Percentiles rank a stretch among this genome's conserved stretches.
phyloP scores from a whole-genome alignment of 2,888 invertebrate species.

The Alloscopus bannaensis region DNA sequence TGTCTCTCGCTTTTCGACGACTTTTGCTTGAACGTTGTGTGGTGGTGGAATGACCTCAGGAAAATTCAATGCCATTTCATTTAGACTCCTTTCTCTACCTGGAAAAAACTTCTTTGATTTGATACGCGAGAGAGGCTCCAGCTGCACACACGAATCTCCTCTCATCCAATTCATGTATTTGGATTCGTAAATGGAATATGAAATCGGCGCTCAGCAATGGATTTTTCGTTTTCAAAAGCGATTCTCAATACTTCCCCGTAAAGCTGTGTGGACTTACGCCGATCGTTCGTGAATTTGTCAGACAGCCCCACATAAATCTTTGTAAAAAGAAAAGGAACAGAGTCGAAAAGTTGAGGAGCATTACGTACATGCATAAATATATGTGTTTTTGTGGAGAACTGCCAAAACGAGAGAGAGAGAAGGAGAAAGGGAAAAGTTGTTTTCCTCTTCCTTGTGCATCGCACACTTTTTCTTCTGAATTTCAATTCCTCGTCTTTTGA shows the following conservation, averaged over 20 bases:
- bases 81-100: too few relatives aligned
- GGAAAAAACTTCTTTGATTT: too few relatives aligned
- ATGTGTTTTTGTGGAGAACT: slow-evolving; percentile 2
- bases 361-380: slow-evolving; percentile 10
- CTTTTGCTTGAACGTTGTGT: not conserved
- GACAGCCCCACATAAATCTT: not conserved
- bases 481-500: slow-evolving; percentile 9
- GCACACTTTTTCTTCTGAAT: slow-evolving; percentile 9
- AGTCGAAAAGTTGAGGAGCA: slow-evolving; percentile 10
- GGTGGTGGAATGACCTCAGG: slow-evolving; percentile 10
- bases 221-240: too few relatives aligned
- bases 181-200: too few relatives aligned
- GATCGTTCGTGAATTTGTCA: slow-evolving; percentile 26
- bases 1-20: not conserved
- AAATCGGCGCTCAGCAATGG: too few relatives aligned
- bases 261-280: too few relatives aligned
- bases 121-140: too few relatives aligned
- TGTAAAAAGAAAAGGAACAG: not conserved
- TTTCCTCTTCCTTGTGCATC: not conserved
- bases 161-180: too few relatives aligned
- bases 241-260: too few relatives aligned
- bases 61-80: slow-evolving; percentile 21
- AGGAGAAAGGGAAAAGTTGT: not conserved
- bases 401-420: not conserved
- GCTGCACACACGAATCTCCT: too few relatives aligned